phyloP scores from a whole-genome alignment of 2,797 vertebrate genomes.

The Micropoecilia bifurca region DNA sequence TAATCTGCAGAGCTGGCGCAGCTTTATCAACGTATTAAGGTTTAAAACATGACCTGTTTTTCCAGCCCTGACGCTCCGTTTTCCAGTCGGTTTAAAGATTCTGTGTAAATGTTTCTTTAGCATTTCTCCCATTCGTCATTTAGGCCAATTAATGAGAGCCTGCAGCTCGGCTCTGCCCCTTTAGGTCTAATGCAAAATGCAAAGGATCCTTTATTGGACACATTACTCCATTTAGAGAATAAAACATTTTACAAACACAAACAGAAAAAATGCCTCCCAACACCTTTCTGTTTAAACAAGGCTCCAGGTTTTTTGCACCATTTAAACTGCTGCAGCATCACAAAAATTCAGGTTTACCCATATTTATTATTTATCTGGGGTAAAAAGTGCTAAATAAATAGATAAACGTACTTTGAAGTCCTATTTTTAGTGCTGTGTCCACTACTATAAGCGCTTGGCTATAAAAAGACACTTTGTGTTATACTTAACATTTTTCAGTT shows the following conservation, averaged over 20 bases:
- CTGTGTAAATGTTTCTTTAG: constrained; percentile 16
- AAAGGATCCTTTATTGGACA: constrained; percentile 26
- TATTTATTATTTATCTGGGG: background rate
- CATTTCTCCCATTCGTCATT: constrained; percentile 27
- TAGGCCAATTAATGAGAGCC: constrained; percentile 37
- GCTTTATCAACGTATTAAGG: background rate
- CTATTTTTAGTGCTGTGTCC: background rate
- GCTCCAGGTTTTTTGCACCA: background rate
- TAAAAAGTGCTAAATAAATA: background rate
- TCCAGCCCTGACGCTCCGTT: background rate
- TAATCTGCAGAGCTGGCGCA: background rate
- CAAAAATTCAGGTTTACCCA: background rate
- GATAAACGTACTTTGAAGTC: background rate
- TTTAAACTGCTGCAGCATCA: background rate
- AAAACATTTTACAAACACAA: constrained; percentile 3
- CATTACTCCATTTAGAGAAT: constrained; percentile 31
- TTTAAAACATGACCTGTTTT: constrained; percentile 6
- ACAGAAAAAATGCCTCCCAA: background rate
- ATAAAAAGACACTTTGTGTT: too few species aligned
- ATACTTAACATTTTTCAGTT: too few species aligned
- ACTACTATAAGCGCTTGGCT: background rate
- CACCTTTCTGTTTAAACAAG: background rate
- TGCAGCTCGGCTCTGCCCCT: constrained; percentile 19
- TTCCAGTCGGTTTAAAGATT: constrained; percentile 13
- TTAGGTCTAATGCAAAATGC: constrained; percentile 33